Base-by-base conservation (phyloP, 2,888 invertebrate genomes). In the Calliphora vomitoria region DNA sequence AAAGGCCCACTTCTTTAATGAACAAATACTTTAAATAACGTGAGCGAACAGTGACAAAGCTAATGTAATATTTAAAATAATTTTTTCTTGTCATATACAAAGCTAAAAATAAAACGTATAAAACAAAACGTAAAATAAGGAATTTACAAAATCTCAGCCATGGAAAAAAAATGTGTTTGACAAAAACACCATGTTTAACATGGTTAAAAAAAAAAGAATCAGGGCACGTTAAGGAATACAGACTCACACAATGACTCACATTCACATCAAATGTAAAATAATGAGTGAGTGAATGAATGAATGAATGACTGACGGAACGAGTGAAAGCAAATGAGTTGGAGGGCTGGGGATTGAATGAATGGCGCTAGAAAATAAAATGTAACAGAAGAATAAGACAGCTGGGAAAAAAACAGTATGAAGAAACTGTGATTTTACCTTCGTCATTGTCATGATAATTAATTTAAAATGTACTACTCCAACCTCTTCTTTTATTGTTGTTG, bases 401-500 rank as follows among this genome's bases (percentile, higher is more conserved):
- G 8, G 8, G 38, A n/a, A 15, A 47, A 60, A 5, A 31, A 38
- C 69, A 41, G 41, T 68, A 79, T 47, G 53, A 69, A 72, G 50
- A 41, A 82, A 72, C 66, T 47, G 74, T 75, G 60, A 79, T 86
- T 79, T 86, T 74, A 82, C 86, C 86, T 82, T 82, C 86, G 82
- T 86, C 86, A 86, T 79, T 86, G 82, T 78, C 82, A 76, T 68
- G 87, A 85, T 82, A 82, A 79, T 85, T 82, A 88, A 82, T 82
- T 85, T 85, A 71, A 79, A 85, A 72, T 74, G 18, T 80, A 71
- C 58, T 47, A 66, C 68, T 55, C 55, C 75, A 71, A 74, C 68
- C 55, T 3, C 5, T 68, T 66, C 25, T 47, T 58, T 31, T 41
- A 1, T 74, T 66, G 64, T 13, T 31, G 41, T 69, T 69, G 35